Evolutionary conservation across 2,888 invertebrate species (phyloP).

Genomic region (Oscheius sp.): DNA sequence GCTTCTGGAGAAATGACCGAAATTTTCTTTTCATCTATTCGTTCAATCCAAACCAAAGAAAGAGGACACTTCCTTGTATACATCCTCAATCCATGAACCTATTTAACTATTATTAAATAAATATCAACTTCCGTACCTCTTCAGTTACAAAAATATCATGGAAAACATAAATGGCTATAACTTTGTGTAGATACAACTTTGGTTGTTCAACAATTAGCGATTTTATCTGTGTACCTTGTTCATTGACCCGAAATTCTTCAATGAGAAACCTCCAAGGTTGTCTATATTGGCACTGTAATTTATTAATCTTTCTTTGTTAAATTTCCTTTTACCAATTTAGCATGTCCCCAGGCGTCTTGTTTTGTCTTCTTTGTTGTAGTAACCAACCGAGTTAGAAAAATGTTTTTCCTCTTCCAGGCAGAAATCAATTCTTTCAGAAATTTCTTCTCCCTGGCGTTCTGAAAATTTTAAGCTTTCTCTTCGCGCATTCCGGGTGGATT

Average conservation of each 20-base stretch:
- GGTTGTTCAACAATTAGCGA: slow-evolving; percentile 4
- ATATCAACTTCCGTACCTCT: not conserved
- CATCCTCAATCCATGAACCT: not conserved
- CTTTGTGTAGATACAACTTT: not conserved
- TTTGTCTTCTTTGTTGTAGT: slow-evolving; percentile 16
- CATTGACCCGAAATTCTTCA: slow-evolving; percentile 11
- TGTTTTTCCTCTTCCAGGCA: slow-evolving; percentile 4
- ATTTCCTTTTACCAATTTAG: not conserved
- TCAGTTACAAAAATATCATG: slow-evolving; percentile 17
- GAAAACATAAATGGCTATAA: slow-evolving; percentile 20
- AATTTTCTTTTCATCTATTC: not conserved
- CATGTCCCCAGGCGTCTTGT: slow-evolving; percentile 16
- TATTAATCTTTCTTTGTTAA: not conserved
- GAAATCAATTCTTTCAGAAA: not conserved
- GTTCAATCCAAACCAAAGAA: slow-evolving; percentile 21
- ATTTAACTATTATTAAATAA: not conserved
- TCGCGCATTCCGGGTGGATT: slow-evolving; percentile 16
- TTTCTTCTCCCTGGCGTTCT: slow-evolving; percentile 4
- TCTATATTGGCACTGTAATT: not conserved
- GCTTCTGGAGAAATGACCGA: slow-evolving; percentile 17
- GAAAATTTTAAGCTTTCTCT: not conserved
- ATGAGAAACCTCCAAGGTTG: slow-evolving; percentile 12
- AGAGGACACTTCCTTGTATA: not conserved
- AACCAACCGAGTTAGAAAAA: not conserved
- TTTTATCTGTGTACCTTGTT: slow-evolving; percentile 1